Evolutionary conservation across 2,113 vertebrate genomes (phyloP).

Genomic region (Paratilapia polleni): DNA sequence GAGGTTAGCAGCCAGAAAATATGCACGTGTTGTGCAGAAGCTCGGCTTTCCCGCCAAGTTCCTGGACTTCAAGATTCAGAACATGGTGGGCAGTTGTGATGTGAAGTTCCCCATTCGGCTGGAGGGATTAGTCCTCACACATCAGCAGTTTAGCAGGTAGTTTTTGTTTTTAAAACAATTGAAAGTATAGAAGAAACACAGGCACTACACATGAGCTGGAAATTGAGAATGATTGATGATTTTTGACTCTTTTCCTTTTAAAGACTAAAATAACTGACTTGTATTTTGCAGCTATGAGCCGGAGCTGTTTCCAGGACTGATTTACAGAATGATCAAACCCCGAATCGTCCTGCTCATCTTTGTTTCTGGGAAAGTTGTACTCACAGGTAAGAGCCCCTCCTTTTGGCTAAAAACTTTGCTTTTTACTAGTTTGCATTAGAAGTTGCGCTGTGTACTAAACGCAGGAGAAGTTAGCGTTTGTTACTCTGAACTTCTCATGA

Average conservation of each 20-base stretch:
- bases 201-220: neutral
- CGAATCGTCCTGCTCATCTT: constrained; percentile 99
- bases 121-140: constrained; percentile 95
- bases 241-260: neutral
- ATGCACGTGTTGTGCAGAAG: constrained; percentile 97
- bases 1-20: constrained; percentile 95
- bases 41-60: constrained; percentile 98
- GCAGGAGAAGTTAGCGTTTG: neutral
- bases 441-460: neutral
- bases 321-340: constrained; percentile 99
- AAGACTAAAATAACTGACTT: neutral
- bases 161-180: neutral
- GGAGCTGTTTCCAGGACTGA: constrained; percentile 96
- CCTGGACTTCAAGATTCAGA: constrained; percentile 99
- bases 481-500: neutral
- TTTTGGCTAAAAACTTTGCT: neutral
- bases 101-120: constrained; percentile 98
- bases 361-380: constrained; percentile 98
- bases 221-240: neutral
- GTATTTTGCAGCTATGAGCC: constrained; percentile 90
- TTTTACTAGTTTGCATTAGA: neutral
- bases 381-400: constrained; percentile 87
- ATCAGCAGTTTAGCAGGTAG: constrained; percentile 98
- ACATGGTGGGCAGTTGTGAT: constrained; percentile 99
- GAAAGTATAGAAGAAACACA: neutral